Conservation (phyloP, 2,888 invertebrate species). For the Cerastis rubricosa region DNA sequence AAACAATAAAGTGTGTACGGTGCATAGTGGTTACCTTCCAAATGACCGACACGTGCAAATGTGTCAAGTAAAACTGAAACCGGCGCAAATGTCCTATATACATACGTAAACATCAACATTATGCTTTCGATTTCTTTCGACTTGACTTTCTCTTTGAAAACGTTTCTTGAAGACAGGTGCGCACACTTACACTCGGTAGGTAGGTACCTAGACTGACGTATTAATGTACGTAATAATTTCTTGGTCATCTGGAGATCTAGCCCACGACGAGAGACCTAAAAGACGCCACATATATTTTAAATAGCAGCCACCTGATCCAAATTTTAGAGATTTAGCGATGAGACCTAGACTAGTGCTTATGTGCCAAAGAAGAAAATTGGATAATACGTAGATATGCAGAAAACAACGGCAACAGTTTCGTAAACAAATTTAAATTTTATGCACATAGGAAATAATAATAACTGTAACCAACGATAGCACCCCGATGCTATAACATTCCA, state of each 20-base stretch:
- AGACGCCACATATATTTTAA: not conserved
- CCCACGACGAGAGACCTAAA: too few species aligned
- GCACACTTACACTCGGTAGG: not conserved
- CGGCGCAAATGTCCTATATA: slow-evolving; percentile 50
- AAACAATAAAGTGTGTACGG: not conserved
- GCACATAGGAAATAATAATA: not conserved
- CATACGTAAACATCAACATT: slow-evolving; percentile 54
- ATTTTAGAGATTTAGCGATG: not conserved
- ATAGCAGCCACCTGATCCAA: not conserved
- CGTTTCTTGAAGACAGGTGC: slow-evolving; percentile 40
- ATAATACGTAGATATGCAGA: not conserved
- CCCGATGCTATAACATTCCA: slow-evolving; percentile 20
- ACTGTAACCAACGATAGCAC: not conserved
- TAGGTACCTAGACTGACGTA: not conserved
- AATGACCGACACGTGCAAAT: slow-evolving; percentile 18
- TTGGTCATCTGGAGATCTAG: too few species aligned
- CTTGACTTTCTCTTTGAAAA: slow-evolving; percentile 73
- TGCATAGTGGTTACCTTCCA: not conserved
- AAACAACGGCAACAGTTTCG: slow-evolving; percentile 1
- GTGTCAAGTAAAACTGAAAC: slow-evolving; percentile 37
- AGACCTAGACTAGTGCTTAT: not conserved
- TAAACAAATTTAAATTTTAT: slow-evolving; percentile 30
- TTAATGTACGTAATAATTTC: not conserved
- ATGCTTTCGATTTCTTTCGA: slow-evolving; percentile 70
- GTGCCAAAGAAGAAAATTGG: not conserved